Evolutionary conservation across 2,888 invertebrate genomes (phyloP).

Genomic region (Conchocele bisecta): DNA sequence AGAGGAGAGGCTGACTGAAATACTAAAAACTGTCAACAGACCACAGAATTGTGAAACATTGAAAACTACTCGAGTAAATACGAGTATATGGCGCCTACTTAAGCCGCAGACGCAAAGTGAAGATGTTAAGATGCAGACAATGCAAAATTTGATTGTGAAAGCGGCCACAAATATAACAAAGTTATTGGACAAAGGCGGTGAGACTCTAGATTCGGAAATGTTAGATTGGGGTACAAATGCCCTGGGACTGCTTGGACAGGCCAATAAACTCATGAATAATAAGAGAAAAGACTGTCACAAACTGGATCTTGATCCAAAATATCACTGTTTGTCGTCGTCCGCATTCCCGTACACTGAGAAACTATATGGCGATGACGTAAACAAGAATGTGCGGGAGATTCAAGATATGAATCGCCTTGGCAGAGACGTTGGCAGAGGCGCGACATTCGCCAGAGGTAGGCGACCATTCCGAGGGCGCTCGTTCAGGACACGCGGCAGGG

Average conservation of each 20-base stretch:
- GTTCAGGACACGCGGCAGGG: no score
- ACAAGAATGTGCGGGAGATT: background rate
- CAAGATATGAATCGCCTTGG: background rate
- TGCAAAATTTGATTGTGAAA: slow-evolving; percentile 16
- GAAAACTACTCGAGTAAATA: slow-evolving; percentile 5
- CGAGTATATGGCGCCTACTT: slow-evolving; percentile 14
- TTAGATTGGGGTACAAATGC: slow-evolving; percentile 5
- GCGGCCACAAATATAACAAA: slow-evolving; percentile 14
- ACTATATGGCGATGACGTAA: background rate
- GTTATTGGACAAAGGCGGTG: slow-evolving; percentile 4
- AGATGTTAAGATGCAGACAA: slow-evolving; percentile 14
- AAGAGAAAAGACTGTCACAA: background rate
- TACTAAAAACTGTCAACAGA: background rate
- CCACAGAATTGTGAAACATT: slow-evolving; percentile 8
- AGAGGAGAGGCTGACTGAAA: slow-evolving; percentile 7
- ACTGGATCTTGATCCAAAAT: background rate
- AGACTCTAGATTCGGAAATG: background rate
- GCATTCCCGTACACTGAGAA: background rate
- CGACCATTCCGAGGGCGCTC: background rate
- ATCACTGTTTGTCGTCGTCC: background rate
- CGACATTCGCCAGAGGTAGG: background rate
- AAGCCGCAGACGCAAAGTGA: slow-evolving; percentile 3
- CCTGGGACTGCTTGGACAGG: slow-evolving; percentile 16
- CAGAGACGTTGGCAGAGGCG: background rate
- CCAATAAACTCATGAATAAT: slow-evolving; percentile 1